Base-by-base conservation (phyloP, 2,797 vertebrate species). In the Cossypha polioptera region DNA sequence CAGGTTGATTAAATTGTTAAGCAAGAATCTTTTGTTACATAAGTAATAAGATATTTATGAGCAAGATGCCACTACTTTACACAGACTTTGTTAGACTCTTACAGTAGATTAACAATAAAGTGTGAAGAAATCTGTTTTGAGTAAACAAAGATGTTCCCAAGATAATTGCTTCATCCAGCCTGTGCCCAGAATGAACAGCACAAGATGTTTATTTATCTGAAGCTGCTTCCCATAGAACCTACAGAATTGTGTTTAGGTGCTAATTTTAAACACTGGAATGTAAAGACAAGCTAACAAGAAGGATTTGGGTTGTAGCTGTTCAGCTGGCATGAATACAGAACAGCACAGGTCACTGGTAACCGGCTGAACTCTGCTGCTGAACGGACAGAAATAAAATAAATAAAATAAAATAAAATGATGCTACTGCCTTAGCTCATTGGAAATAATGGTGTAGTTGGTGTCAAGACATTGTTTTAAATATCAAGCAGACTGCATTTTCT, bases 391-490 rank as follows among this genome's bases (percentile, higher is more conserved):
- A 57, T 65, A 63, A 92, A 73, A 86, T 48, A 92, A n/a, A n/a
- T n/a, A n/a, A n/a, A n/a, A n/a, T n/a, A n/a, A n/a, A n/a, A n/a
- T n/a, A n/a, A n/a, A n/a, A n/a, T 83, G 82, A 55, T 77, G 54
- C 71, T 80, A 33, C 79, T 50, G 73, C 53, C 28, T 93, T 82
- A 47, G 63, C 86, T 86, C 68, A 50, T 68, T 90, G 68, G 77
- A 94, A 94, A 94, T 94, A 96, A 89, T 81, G 83, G 61, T 11
- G 5, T 25, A 59, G 88, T 9, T 86, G 74, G 85, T 95, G 85
- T 85, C 74, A 93, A 77, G 68, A 75, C 88, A 88, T 69, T 90
- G 77, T 89, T 96, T 96, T 83, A 96, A 96, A 95, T 96, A 96
- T 83, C 90, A 96, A 80, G 29, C 16, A 69, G 65, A 78, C 31